phyloP scores from a whole-genome alignment of 2,113 vertebrate species.

The Rallus limicola region DNA sequence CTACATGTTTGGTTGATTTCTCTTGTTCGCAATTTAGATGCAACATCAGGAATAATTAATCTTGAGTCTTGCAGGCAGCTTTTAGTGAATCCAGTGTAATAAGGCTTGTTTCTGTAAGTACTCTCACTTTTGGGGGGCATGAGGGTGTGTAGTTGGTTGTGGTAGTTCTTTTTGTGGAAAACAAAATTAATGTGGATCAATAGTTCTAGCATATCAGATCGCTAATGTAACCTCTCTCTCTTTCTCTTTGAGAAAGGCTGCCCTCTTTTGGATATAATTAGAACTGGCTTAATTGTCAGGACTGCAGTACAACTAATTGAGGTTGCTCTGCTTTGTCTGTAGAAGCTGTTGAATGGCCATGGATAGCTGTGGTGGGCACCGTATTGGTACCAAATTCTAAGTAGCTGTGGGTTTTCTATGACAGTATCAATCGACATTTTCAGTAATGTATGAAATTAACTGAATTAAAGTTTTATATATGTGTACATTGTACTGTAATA shows the following conservation, averaged over 20 bases:
- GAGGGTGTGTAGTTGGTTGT: neutral
- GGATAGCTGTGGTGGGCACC: neutral
- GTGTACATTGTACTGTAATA: neutral
- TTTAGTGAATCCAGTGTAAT: neutral
- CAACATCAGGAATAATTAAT: neutral
- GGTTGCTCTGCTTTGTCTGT: neutral
- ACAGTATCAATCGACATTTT: neutral
- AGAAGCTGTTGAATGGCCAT: neutral
- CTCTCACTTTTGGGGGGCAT: neutral
- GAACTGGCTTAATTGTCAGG: neutral
- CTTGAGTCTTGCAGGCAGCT: neutral
- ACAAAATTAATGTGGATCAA: neutral
- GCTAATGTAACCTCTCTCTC: neutral
- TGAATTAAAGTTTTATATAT: neutral
- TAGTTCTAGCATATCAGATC: neutral
- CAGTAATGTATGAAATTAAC: neutral
- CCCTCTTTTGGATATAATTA: conserved; percentile 47
- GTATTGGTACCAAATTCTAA: neutral
- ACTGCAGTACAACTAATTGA: neutral
- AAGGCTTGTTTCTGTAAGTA: neutral
- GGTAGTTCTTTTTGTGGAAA: neutral
- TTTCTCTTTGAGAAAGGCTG: conserved; percentile 39
- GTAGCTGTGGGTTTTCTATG: neutral
- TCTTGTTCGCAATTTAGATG: neutral
- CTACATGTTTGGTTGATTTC: neutral